These are phyloP conservation scores for Emydocephalus ijimae DNA, from an alignment of 2,113 vertebrate genomes.

Conservation along the genomic window DNA sequence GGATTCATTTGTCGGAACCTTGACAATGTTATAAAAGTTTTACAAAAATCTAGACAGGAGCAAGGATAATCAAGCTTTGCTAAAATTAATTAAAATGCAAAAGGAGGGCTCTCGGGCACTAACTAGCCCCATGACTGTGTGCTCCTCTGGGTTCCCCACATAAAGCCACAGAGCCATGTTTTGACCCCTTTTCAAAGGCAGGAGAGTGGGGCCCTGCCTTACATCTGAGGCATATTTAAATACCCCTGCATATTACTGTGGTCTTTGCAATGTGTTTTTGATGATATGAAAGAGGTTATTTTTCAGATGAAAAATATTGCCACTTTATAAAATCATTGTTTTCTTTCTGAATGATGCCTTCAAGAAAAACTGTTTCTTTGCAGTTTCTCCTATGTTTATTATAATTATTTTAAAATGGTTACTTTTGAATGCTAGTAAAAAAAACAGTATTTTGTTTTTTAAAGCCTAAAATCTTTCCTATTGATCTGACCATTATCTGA, in stretches of 20 bases:
- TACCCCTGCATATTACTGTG: background rate
- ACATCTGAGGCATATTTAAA: background rate
- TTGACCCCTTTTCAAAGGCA: too few species aligned
- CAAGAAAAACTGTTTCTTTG: background rate
- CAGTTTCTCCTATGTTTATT: background rate
- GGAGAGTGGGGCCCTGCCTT: too few species aligned
- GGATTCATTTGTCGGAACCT: too few species aligned
- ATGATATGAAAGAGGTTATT: background rate
- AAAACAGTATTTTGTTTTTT: background rate
- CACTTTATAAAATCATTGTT: background rate
- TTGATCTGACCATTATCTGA: background rate
- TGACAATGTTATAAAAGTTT: background rate
- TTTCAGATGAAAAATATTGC: background rate
- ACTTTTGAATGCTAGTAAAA: background rate
- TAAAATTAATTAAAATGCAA: background rate
- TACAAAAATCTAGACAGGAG: background rate
- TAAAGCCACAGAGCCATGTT: too few species aligned
- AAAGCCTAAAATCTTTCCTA: background rate
- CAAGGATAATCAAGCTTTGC: background rate
- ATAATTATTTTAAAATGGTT: background rate
- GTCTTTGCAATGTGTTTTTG: background rate
- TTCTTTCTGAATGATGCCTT: conserved; percentile 3
- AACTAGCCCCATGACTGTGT: too few species aligned
- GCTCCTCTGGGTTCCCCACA: too few species aligned
- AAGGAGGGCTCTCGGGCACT: too few species aligned